Percentiles rank a stretch among this genome's conserved stretches.
Evolutionary conservation across 1,140 invertebrate genomes (phyloP).

Genomic region (Nephila pilipes): DNA sequence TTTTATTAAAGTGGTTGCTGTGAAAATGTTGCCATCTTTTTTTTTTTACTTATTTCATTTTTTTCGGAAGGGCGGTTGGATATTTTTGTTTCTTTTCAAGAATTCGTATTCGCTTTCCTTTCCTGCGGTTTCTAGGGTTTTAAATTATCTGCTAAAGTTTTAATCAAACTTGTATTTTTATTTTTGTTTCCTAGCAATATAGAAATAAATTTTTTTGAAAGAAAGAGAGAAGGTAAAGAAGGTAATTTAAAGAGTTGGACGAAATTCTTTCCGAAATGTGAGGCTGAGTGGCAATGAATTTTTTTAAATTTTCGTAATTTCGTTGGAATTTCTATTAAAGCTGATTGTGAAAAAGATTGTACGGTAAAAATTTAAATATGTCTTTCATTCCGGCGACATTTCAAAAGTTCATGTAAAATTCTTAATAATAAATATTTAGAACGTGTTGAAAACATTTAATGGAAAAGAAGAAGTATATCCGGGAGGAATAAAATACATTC

Average conservation of each 20-base stretch:
- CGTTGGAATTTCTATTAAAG: not conserved
- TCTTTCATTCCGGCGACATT: not conserved
- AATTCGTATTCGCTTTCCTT: not conserved
- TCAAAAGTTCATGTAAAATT: not conserved
- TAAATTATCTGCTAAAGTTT: constrained; percentile 2
- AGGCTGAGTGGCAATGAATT: not conserved
- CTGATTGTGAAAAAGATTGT: not conserved
- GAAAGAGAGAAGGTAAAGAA: not conserved
- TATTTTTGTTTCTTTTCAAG: not conserved
- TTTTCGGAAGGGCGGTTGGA: not conserved
- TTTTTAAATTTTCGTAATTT: not conserved
- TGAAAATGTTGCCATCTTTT: not conserved
- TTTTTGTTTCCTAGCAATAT: not conserved
- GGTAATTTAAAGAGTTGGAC: not conserved
- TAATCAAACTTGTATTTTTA: constrained; percentile 21
- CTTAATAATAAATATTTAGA: not conserved
- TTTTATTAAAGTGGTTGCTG: constrained; percentile 29
- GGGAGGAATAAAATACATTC: not conserved
- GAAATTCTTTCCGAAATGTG: not conserved
- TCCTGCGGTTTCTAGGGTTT: not conserved
- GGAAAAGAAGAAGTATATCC: not conserved
- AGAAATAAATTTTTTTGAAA: not conserved
- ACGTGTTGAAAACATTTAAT: not conserved
- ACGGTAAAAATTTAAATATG: not conserved
- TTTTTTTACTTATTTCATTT: not conserved